Evolutionary conservation across 2,888 invertebrate genomes (phyloP), one percentile per base, ranked within the genome.

Genomic region (Notodonta ziczac): DNA sequence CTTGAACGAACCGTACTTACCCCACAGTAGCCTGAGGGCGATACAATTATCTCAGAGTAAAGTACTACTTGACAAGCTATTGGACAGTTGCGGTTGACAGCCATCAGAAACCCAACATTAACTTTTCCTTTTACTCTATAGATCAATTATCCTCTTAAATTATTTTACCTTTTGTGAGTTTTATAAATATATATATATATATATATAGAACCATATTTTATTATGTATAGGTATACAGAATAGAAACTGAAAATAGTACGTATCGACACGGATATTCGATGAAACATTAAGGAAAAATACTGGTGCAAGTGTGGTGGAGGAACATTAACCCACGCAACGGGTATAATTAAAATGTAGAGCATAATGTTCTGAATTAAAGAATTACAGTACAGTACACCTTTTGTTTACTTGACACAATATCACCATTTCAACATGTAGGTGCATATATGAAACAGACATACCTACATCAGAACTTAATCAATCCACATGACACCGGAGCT

Each of bases 1-100:
- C 73, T 63, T 67, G 59, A 59, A 59, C 60, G 59, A 40, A 14
- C 42, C 63, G 55, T 69, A 58, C 54, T 66, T 62, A 64, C 61
- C 56, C 56, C 63, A 60, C 50, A 64, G 61, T 63, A 50, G 14
- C 50, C 32, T 50, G 60, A 35, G 46, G 53, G 53, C 6, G 24
- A 46, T 56, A 52, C 50, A 16, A 8, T 61, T 61, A 61, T 61
- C 58, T 57, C 58, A 56, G 40, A 24, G 53, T 56, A 59, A 61
- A 58, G 62, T 53, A 60, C 60, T 59, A 60, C 51, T 48, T 57
- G 46, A 52, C 52, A 60, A 57, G 56, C 48, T n/a, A 35, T 53
- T 46, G n/a, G 39, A 42, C 53, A 53, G n/a, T n/a, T 16, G 44
- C 53, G 46, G 24, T 39, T 39, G 42, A n/a, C 44, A 52, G 39